Evolutionary conservation across 2,888 invertebrate species (phyloP).

Genomic region (Lysandra coridon): DNA sequence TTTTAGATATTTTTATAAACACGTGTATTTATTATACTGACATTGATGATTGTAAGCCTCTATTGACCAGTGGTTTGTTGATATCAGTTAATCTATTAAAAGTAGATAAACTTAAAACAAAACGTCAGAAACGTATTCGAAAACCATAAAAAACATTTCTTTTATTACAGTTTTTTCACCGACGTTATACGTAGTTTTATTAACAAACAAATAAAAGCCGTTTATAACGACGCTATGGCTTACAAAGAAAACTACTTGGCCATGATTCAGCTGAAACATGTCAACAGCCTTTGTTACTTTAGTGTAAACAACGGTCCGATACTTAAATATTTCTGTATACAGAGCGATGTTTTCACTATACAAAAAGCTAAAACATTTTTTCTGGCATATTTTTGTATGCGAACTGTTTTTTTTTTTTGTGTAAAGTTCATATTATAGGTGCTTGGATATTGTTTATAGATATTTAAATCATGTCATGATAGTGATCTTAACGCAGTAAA

Average conservation of each 20-base stretch:
- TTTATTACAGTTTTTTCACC: background rate
- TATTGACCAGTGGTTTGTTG: too few species aligned
- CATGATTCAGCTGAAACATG: constrained; percentile 30
- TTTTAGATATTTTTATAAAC: too few species aligned
- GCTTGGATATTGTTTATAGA: too few species aligned
- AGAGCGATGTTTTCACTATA: background rate
- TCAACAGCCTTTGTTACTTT: constrained; percentile 26
- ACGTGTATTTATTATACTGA: too few species aligned
- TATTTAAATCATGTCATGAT: too few species aligned
- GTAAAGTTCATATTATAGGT: background rate
- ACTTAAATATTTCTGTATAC: constrained; percentile 21
- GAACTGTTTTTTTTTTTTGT: background rate
- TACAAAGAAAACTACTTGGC: constrained; percentile 30
- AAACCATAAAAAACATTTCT: background rate
- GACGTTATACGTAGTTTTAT: background rate
- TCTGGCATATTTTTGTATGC: background rate
- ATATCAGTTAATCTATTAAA: too few species aligned
- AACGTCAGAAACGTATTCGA: too few species aligned
- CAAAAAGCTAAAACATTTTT: constrained; percentile 6
- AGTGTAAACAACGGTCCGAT: constrained; percentile 23
- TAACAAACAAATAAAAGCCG: constrained; percentile 3
- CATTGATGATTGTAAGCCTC: too few species aligned
- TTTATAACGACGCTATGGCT: background rate
- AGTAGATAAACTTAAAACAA: too few species aligned
- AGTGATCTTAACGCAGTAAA: too few species aligned